A percentile compares a stretch with the other conserved stretches of the same genome.
Evolutionary conservation across 2,113 vertebrate genomes (phyloP).

Genomic region (Limnothrissa miodon): DNA sequence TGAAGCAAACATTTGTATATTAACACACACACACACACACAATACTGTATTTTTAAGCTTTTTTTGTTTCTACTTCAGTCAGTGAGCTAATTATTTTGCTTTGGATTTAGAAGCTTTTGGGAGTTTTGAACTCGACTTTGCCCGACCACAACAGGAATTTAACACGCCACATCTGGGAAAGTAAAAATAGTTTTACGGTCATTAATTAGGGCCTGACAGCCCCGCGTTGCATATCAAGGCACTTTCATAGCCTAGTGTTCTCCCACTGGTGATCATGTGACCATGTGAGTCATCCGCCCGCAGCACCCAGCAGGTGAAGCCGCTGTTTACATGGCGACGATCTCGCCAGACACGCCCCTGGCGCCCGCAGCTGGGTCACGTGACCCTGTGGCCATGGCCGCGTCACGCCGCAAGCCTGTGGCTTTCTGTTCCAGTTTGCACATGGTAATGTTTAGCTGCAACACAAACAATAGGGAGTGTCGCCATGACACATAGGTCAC

Average conservation of each 20-base stretch:
- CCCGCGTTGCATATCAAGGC: background rate
- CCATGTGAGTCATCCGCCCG: conserved; percentile 12
- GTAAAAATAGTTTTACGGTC: background rate
- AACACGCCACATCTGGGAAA: background rate
- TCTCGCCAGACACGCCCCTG: too few species aligned
- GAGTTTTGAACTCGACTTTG: background rate
- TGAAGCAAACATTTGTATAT: background rate
- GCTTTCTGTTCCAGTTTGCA: conserved; percentile 52
- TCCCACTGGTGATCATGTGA: conserved; percentile 34
- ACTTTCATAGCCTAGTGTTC: background rate
- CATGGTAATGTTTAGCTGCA: conserved; percentile 67
- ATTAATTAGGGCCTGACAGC: background rate
- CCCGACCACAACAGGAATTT: background rate
- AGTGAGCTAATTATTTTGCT: background rate
- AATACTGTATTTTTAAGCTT: background rate
- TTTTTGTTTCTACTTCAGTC: background rate
- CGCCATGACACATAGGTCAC: conserved; percentile 61
- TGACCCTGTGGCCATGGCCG: conserved; percentile 12
- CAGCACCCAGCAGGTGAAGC: too few species aligned
- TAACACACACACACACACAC: background rate
- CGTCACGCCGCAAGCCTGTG: conserved; percentile 49
- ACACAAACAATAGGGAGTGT: conserved; percentile 66
- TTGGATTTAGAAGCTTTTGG: background rate
- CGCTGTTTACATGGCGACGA: too few species aligned
- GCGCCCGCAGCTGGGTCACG: background rate